Conservation (phyloP, 2,888 invertebrate species). For the Tetragonula carbonaria region DNA sequence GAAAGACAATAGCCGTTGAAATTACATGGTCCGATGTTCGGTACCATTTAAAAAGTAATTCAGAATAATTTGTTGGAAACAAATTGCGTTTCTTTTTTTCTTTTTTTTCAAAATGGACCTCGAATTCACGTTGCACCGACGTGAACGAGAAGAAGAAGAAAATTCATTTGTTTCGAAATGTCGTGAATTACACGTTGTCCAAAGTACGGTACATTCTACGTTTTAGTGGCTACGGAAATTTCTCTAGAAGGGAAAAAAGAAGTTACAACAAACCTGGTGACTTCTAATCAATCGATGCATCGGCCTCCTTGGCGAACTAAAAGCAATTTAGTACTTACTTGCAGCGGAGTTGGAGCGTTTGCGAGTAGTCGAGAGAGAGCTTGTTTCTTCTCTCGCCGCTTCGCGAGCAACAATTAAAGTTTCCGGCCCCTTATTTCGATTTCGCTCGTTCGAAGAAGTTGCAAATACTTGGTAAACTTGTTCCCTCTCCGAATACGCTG, state of each 20-base stretch:
- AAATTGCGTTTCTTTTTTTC: conserved; percentile 12
- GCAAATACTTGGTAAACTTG: conserved; percentile 26
- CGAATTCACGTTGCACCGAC: conserved; percentile 30
- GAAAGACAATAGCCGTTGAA: conserved; percentile 11
- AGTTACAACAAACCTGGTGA: conserved; percentile 45
- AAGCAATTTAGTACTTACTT: conserved; percentile 57
- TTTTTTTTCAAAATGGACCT: conserved; percentile 28
- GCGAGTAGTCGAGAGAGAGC: conserved; percentile 10
- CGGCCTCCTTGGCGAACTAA: conserved; percentile 41
- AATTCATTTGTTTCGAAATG: background rate
- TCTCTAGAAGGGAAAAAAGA: background rate
- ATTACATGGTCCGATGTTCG: conserved; percentile 22
- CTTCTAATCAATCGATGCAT: conserved; percentile 69
- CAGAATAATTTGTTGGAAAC: conserved; percentile 8
- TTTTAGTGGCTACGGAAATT: conserved; percentile 4
- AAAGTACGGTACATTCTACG: background rate
- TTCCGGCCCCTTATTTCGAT: conserved; percentile 40
- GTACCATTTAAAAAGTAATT: background rate
- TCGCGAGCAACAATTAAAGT: conserved; percentile 57
- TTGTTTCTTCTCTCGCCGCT: conserved; percentile 44
- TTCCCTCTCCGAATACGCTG: background rate
- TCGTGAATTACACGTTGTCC: background rate
- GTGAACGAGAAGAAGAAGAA: background rate
- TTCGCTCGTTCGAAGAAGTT: conserved; percentile 20
- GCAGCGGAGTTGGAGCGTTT: conserved; percentile 40